Evolutionary conservation across 2,113 vertebrate genomes (phyloP), one percentile per base, ranked within the genome.

Genomic region (Corydoras maculifer): DNA sequence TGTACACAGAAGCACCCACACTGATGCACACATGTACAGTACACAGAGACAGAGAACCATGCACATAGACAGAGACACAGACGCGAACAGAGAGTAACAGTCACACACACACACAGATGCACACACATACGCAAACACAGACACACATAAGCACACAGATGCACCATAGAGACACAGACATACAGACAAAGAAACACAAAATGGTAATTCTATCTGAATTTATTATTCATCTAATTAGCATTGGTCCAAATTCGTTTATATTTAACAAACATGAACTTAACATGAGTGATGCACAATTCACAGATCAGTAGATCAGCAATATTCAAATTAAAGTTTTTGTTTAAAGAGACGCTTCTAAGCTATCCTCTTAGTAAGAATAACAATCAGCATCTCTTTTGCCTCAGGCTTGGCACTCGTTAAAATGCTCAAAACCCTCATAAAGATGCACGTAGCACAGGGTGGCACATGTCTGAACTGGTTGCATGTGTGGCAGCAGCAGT

Each of bases 391-490:
- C 25, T 69, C 29, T n/a, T 30, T 31, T 61, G 31, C 49, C 6
- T n/a, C 29, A 48, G 58, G 31, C 54, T 63, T 72, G 15, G 9
- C 8, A 11, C 29, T 73, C 54, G 63, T 79, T 76, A 68, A 75
- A 73, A 64, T n/a, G 58, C 68, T 67, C 9, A 6, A 51, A 8
- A 48, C 60, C 58, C 60, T 73, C 62, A 35, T 76, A 73, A 79
- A 79, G 58, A 31, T 43, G 32, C 72, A 66, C 35, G 67, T n/a
- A 61, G 57, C 31, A 58, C 8, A 30, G 31, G 48, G 15, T 9
- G 18, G 50, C 51, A 62, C 73, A 70, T 67, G 68, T 67, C 70
- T 74, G 11, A 68, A 76, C 74, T 74, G 50, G 58, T 66, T 70
- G 25, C 30, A 12, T 67, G 66, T 67, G 58, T 15, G 14, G 18